Percentiles rank a stretch among this genome's conserved stretches.
Evolutionary conservation across 2,113 vertebrate genomes (phyloP).

Genomic region (Myxocyprinus asiaticus): DNA sequence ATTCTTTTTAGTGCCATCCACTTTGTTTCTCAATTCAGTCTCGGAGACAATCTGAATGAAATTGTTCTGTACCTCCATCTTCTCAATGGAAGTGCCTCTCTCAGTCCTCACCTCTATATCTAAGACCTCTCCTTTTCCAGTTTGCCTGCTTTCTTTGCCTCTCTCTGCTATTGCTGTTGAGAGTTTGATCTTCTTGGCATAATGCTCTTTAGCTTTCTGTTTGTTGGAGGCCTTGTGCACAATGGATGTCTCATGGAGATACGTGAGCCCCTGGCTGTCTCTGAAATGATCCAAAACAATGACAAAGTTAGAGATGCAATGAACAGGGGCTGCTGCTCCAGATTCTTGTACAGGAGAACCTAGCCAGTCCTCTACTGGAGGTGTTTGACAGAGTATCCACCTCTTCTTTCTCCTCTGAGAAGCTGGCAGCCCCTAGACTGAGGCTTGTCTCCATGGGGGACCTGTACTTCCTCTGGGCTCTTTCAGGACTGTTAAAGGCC

Average conservation of each 20-base stretch:
- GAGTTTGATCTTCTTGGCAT: constrained; percentile 85
- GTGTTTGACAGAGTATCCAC: constrained; percentile 50
- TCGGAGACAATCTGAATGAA: no score
- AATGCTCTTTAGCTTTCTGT: constrained; percentile 67
- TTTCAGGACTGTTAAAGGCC: constrained; percentile 79
- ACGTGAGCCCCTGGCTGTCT: constrained; percentile 59
- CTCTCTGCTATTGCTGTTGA: constrained; percentile 65
- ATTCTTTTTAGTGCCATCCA: constrained; percentile 12
- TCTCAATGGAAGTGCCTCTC: constrained; percentile 58
- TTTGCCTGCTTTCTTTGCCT: constrained; percentile 47
- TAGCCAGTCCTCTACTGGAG: constrained; percentile 52
- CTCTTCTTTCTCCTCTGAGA: constrained; percentile 51
- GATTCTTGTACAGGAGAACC: background rate
- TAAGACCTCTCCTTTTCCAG: constrained; percentile 54
- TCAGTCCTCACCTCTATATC: constrained; percentile 64
- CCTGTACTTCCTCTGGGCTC: constrained; percentile 81
- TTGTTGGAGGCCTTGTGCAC: constrained; percentile 66
- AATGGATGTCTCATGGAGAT: constrained; percentile 72
- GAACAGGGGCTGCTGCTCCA: background rate
- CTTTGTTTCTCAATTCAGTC: no score
- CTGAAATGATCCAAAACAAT: constrained; percentile 68
- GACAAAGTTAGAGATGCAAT: constrained; percentile 50
- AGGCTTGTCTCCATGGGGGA: constrained; percentile 61
- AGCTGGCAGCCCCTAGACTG: constrained; percentile 59
- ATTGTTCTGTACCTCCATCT: constrained; percentile 52